Base-by-base conservation (phyloP, 2,113 vertebrate species). In the Forbesichthys papilliferus region DNA sequence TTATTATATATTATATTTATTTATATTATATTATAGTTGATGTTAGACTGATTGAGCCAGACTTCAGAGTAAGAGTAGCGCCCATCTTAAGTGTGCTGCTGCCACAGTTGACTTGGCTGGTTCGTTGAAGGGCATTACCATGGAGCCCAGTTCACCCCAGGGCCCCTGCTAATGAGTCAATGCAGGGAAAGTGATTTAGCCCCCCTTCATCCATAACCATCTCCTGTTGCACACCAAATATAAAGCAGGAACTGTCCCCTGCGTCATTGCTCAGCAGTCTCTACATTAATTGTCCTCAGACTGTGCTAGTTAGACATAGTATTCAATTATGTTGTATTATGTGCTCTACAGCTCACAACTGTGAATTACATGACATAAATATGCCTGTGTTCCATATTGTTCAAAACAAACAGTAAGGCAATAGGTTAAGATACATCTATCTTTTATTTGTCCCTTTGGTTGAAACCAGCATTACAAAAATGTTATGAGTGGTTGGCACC, bases 131-230 rank as follows among this genome's bases (percentile, higher is more conserved):
- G 83, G 76, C 69, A 75, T 86, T 68, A 56, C 62, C 51, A 56
- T 33, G 18, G 76, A 80, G 65, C 13, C 36, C 9, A 36, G 48
- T 67, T 71, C 59, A 74, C 79, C 82, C 74, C 64, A 75, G 70
- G 74, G 80, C 79, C 67, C 48, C 20, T 55, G 75, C 77, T 87
- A 87, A 88, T 86, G 78, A 89, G 78, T 73, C 79, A 77, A 61
- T 16, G 69, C 75, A 80, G 77, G 58, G 33, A 83, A 83, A 89
- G 81, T 82, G 79, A 91, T 89, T 87, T 78, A 74, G 83, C 67
- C 81, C 75, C 78, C 68, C 81, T 55, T 72, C 81, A 74, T 63
- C 62, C 71, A 65, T 86, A 68, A 55, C 65, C 57, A 48, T 73
- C 52, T 53, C 46, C 84, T 27, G 27, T 27, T 27, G 27, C 27